A percentile compares a stretch with the other conserved stretches of the same genome.
phyloP scores from a whole-genome alignment of 2,113 vertebrate species.

The Erpornis zantholeuca region DNA sequence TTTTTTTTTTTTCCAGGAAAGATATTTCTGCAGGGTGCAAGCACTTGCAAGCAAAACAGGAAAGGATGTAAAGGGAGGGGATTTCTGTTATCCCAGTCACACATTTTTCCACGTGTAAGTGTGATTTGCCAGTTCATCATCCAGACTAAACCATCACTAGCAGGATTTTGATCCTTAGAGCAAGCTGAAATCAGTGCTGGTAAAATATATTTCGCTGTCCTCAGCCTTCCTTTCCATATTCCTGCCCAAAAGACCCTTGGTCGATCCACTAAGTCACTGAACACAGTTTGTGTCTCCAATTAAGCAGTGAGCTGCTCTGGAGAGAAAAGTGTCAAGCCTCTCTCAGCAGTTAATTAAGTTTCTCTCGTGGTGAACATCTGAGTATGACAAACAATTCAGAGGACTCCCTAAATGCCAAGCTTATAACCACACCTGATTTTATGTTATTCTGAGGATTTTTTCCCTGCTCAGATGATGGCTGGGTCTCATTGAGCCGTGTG shows the following conservation, averaged over 20 bases:
- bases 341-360: background rate
- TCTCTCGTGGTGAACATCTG: background rate
- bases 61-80: background rate
- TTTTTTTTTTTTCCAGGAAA: background rate
- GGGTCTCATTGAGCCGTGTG: background rate
- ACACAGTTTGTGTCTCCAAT: background rate
- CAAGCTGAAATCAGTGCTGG: background rate
- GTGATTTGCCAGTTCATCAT: background rate
- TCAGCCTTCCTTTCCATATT: background rate
- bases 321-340: background rate
- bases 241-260: background rate
- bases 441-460: background rate
- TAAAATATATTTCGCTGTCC: background rate
- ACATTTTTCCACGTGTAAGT: background rate
- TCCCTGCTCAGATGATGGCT: background rate
- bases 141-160: background rate
- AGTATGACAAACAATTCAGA: slow-evolving; percentile 3
- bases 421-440: background rate
- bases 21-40: background rate
- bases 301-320: background rate
- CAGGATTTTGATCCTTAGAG: background rate
- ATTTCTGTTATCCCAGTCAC: background rate
- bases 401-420: background rate
- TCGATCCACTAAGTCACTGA: background rate
- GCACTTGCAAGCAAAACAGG: background rate